These are phyloP conservation scores for Thalassarche chlororhynchos DNA, from an alignment of 2,113 vertebrate genomes.

Conservation along the genomic window DNA sequence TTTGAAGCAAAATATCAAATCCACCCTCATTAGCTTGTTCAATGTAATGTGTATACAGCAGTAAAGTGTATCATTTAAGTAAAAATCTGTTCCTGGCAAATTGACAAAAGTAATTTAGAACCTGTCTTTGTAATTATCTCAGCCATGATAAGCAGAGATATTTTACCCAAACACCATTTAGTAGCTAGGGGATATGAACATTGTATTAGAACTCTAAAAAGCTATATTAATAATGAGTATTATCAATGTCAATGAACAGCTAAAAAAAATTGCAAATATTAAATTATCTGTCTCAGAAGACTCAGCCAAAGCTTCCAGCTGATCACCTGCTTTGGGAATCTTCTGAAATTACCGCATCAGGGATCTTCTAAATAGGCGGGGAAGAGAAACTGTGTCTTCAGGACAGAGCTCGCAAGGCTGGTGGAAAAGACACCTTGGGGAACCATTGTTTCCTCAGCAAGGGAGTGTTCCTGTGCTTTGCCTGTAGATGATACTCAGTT, in stretches of 20 bases:
- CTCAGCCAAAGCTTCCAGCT: background rate
- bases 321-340: background rate
- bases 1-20: slow-evolving; percentile 32
- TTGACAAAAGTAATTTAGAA: slow-evolving; percentile 12
- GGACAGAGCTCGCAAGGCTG: background rate
- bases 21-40: background rate
- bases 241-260: background rate
- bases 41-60: background rate
- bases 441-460: background rate
- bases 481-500: background rate
- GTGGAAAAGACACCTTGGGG: background rate
- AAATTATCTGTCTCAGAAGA: background rate
- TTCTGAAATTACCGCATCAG: background rate
- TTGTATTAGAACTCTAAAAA: background rate
- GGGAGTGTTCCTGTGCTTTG: background rate
- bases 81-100: slow-evolving; percentile 43
- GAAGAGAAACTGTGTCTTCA: background rate
- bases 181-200: background rate
- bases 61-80: slow-evolving; percentile 21
- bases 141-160: background rate
- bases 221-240: background rate
- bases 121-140: slow-evolving; percentile 4
- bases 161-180: background rate
- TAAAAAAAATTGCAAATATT: background rate
- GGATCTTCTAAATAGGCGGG: background rate